Evolutionary conservation across 2,888 invertebrate genomes (phyloP), one percentile per base, ranked within the genome.

Genomic region (Pecten maximus): DNA sequence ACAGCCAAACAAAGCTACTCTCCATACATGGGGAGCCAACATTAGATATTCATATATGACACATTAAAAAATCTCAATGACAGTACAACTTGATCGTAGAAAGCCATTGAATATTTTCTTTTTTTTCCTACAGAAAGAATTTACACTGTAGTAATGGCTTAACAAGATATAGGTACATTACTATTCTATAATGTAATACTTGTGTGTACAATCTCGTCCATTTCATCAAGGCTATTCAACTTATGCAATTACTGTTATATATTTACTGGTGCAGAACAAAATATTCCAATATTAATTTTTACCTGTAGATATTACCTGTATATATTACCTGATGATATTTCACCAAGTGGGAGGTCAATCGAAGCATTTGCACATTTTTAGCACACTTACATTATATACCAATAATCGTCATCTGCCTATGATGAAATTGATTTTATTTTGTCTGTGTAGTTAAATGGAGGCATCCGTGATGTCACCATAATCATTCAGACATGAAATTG

Each of bases 51-150:
- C 74, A 74, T 8, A 74, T 23, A 74, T 28, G 74, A 74, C 74
- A 74, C 74, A 74, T 74, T 74, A 74, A 74, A 74, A 74, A 74
- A 2, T 74, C 74, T 74, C 74, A 74, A 3, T 74, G 35, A 74
- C 74, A 74, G 35, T 28, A 74, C 23, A 28, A 35, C 74, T 74
- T 74, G 74, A 74, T 74, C 74, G 35, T 12, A 74, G 35, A 74
- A 74, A 74, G 74, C 74, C 74, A 74, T 74, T 74, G 12, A 35
- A 10, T 19, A 74, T 74, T 23, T 74, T 74, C 23, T 74, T 35
- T 35, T 74, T 28, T 60, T 60, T 60, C 12, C 10, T 16, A 74
- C 35, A 0, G 35, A 28, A 74, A 15, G 74, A 74, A 74, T 74
- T 74, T 74, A 74, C 74, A 74, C 2, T 23, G 23, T 74, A 2